phyloP scores from a whole-genome alignment of 2,888 invertebrate species.

The Cheilosia pagana region DNA sequence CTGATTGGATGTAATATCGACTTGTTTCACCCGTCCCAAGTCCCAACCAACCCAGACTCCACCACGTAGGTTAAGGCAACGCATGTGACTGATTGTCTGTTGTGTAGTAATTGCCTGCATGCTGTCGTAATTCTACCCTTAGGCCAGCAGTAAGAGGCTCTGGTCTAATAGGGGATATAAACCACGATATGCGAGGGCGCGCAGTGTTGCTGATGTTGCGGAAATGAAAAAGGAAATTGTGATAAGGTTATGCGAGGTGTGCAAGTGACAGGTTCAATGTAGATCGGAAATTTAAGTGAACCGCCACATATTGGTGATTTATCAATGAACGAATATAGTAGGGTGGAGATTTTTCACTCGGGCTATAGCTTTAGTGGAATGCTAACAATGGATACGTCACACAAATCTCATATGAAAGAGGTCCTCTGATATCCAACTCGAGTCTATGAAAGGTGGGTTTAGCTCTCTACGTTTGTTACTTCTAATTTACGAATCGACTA shows the following conservation, averaged over 20 bases:
- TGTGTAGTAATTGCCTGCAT: constrained; percentile 74
- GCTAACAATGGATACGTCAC: too few species aligned
- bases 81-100: constrained; percentile 75
- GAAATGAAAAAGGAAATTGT: constrained; percentile 26
- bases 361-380: too few species aligned
- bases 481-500: too few species aligned
- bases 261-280: constrained; percentile 7
- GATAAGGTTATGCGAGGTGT: constrained; percentile 7
- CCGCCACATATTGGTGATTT: too few species aligned
- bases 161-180: constrained; percentile 58
- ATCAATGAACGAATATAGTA: too few species aligned
- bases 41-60: constrained; percentile 1
- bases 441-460: too few species aligned
- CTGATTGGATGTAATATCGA: constrained; percentile 74
- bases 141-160: constrained; percentile 18
- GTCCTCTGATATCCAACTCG: too few species aligned
- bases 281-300: not conserved
- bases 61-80: constrained; percentile 59
- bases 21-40: constrained; percentile 43
- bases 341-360: too few species aligned
- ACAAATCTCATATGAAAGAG: too few species aligned
- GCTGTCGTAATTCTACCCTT: constrained; percentile 67
- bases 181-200: constrained; percentile 33
- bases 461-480: too few species aligned
- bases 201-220: constrained; percentile 62